Conservation (phyloP, 2,113 vertebrate species). For the Connochaetes taurinus region DNA sequence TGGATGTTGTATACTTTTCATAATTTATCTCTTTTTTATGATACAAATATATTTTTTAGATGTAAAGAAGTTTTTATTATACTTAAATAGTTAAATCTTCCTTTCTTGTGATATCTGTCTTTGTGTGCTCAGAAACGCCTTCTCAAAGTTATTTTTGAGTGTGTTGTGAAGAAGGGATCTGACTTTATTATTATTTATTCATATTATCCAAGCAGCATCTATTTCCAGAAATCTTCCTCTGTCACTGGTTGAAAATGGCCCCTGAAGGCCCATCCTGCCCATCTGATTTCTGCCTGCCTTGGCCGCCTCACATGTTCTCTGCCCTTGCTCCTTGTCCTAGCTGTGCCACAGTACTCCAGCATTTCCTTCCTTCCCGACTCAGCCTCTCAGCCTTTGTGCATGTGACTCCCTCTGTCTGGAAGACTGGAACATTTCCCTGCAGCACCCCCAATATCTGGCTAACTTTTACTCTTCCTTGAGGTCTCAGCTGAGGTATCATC, state of each 20-base stretch:
- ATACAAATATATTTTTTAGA: background rate
- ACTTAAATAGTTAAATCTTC: background rate
- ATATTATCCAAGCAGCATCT: background rate
- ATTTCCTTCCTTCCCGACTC: background rate
- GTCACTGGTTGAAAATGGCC: background rate
- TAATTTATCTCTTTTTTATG: background rate
- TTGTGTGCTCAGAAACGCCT: background rate
- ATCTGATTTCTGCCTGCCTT: background rate
- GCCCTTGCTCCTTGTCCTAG: rapidly evolving
- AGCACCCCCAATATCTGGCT: background rate
- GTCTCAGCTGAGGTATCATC: background rate
- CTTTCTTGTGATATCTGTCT: background rate
- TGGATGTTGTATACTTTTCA: background rate
- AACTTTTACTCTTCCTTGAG: background rate
- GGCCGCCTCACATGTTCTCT: background rate
- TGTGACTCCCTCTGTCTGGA: background rate
- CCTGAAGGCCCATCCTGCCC: background rate
- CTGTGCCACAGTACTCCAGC: no score
- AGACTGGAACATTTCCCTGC: background rate
- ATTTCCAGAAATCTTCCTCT: background rate
- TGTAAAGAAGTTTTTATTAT: background rate
- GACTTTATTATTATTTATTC: background rate
- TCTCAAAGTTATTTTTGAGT: background rate
- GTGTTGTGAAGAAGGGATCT: background rate
- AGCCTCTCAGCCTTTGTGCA: background rate